Percentiles rank a stretch among this genome's conserved stretches.
These are phyloP conservation scores for Oreochromis grahami DNA, from an alignment of 2,797 vertebrate species.

Conservation along the genomic window DNA sequence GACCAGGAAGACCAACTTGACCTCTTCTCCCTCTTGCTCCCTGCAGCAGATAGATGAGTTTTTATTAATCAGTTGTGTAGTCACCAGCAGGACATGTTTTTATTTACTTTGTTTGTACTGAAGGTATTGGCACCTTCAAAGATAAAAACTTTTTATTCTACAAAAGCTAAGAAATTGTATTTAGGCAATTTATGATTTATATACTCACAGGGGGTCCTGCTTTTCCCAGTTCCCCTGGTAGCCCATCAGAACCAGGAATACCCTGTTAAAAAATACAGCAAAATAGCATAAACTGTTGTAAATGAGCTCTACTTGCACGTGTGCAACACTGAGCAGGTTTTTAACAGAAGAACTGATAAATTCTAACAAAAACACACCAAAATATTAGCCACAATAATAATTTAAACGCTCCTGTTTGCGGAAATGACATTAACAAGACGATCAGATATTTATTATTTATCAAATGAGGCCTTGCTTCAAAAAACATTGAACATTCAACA, in stretches of 20 bases:
- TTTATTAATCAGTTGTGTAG: neutral
- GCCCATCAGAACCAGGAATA: conserved; percentile 85
- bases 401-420: neutral
- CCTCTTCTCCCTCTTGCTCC: conserved; percentile 86
- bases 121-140: neutral
- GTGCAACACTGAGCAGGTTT: neutral
- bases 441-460: neutral
- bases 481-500: neutral
- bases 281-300: neutral
- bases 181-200: neutral
- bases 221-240: conserved; percentile 91
- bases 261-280: conserved; percentile 72
- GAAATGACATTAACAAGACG: neutral
- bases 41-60: conserved; percentile 27
- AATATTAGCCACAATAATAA: neutral
- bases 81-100: neutral
- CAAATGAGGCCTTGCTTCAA: neutral
- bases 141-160: neutral
- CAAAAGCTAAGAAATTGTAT: neutral
- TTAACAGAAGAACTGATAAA: neutral
- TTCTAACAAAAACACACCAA: fast-evolving
- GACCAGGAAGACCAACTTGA: conserved; percentile 81
- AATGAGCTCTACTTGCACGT: neutral
- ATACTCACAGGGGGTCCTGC: conserved; percentile 85
- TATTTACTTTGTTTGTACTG: neutral